These are phyloP conservation scores for Sapayoa aenigma DNA, from an alignment of 2,113 vertebrate genomes.

Conservation along the genomic window DNA sequence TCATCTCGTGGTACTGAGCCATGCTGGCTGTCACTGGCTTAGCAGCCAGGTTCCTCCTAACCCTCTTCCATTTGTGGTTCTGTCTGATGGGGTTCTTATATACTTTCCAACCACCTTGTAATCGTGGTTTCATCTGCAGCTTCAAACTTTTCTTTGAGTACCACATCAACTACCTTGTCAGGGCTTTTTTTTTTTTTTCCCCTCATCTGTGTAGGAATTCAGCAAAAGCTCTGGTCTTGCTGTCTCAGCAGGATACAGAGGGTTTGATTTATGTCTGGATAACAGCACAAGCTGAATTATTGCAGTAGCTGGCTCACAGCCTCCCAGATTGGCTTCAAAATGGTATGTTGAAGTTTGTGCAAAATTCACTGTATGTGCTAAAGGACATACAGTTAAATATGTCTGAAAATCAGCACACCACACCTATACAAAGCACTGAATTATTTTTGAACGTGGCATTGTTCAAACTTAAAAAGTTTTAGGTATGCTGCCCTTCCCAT, in stretches of 20 bases:
- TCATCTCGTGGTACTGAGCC: neutral
- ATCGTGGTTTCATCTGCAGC: conserved; percentile 4
- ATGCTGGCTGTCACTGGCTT: neutral
- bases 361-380: neutral
- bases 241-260: neutral
- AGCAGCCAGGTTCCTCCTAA: conserved; percentile 8
- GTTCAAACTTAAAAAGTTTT: neutral
- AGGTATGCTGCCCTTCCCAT: neutral
- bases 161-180: conserved; percentile 31
- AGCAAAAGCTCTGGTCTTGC: neutral
- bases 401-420: neutral
- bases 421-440: neutral
- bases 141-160: conserved; percentile 39
- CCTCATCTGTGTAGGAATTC: neutral
- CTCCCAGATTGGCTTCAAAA: neutral
- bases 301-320: neutral
- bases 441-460: neutral
- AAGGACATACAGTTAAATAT: neutral
- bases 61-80: neutral
- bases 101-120: neutral
- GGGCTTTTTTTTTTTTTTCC: neutral
- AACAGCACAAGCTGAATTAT: conserved; percentile 37
- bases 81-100: conserved; percentile 39
- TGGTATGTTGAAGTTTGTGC: neutral
- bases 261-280: conserved; percentile 32